phyloP scores from a whole-genome alignment of 2,888 invertebrate genomes.

The Eristalinus sepulchralis region DNA sequence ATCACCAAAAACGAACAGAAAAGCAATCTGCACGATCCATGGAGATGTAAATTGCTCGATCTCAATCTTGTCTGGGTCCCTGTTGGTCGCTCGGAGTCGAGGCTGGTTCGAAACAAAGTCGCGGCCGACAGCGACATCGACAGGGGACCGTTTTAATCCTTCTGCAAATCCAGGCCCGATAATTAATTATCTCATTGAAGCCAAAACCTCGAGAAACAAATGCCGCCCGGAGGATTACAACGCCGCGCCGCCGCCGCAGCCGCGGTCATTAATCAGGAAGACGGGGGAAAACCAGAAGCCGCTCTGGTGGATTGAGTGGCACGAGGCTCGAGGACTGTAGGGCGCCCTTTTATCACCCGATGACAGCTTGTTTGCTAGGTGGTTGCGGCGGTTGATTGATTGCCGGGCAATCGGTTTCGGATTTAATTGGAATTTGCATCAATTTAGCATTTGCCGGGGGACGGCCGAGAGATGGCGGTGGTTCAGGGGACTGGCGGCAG shows the following conservation, averaged over 20 bases:
- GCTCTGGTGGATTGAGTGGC: conserved; percentile 27
- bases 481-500: conserved; percentile 14
- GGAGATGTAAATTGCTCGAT: conserved; percentile 38
- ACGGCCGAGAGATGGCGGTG: not conserved
- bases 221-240: conserved; percentile 26
- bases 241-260: not conserved
- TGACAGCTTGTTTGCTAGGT: conserved; percentile 15
- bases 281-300: not conserved
- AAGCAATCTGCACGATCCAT: conserved; percentile 21
- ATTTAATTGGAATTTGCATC: conserved; percentile 39
- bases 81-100: conserved; percentile 4
- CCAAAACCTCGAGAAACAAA: conserved; percentile 10
- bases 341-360: conserved; percentile 24
- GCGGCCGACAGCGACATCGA: not conserved
- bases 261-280: conserved; percentile 41
- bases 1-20: conserved; percentile 2
- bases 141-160: conserved; percentile 26
- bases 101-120: too few relatives aligned
- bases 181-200: conserved; percentile 37
- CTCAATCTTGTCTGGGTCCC: conserved; percentile 34
- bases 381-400: conserved; percentile 30
- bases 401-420: conserved; percentile 12
- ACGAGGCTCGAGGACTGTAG: not conserved
- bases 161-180: not conserved
- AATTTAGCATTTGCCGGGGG: not conserved